Base-by-base conservation (phyloP, 2,888 invertebrate genomes). In the Augiades crinisus region DNA sequence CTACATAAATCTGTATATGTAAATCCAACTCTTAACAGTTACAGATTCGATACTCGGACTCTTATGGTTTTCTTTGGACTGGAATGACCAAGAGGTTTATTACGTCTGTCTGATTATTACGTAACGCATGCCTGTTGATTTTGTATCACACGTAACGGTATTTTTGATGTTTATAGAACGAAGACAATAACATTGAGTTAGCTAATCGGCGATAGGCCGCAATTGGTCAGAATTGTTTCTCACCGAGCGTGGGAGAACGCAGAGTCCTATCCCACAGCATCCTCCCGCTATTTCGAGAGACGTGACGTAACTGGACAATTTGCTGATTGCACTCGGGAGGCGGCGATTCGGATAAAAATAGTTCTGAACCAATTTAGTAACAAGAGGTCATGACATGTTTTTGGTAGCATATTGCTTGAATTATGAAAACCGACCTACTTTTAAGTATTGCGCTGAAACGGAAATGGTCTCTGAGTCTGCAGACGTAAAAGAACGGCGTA, bases 251-350 rank as follows among this genome's bases (percentile, higher is more conserved):
- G 67, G 72, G 72, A 51, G 54, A 53, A 6, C 21, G 38, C 46
- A 53, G 55, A 51, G 47, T 13, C 37, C 49, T 54, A 59, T 60
- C 54, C 58, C 54, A 65, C 62, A 8, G 59, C 62, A 67, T 78
- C 72, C 70, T 72, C 55, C 45, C 2, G 54, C 64, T 74, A 74
- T 75, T 72, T 68, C 61, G 67, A 69, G 59, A 59, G 58, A 54
- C 53, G 57, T 76, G 75, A 75, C 64, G 61, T 57, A 65, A 64
- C 65, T 51, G 57, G 58, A 54, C 60, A 62, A 63, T 61, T 63
- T 55, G 41, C 59, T 59, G 58, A 64, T 65, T 62, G 56, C 17
- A 38, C 21, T 51, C 22, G 44, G 36, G 36, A 31, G 37, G 38
- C 44, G 55, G 36, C 46, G 53, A 60, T 60, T 59, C 40, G 40